These are phyloP conservation scores for Acleris holmiana DNA, from an alignment of 2,888 invertebrate species.

Conservation along the genomic window DNA sequence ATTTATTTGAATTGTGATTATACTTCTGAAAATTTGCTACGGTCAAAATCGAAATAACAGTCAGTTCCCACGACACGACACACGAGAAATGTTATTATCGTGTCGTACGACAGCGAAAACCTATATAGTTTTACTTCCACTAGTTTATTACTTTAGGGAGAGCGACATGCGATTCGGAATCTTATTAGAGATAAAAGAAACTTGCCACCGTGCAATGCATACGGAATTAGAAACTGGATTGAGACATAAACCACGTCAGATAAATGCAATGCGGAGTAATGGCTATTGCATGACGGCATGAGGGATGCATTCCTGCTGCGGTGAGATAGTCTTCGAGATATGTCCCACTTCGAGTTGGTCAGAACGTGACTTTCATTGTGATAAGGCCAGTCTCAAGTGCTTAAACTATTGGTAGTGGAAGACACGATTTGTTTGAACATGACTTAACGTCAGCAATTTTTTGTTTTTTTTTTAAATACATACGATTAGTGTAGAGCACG, in stretches of 20 bases:
- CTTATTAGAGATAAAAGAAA: conserved; percentile 82
- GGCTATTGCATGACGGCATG: conserved; percentile 45
- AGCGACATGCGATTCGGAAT: conserved; percentile 74
- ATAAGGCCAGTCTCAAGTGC: neutral
- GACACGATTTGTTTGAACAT: no score
- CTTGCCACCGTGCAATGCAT: conserved; percentile 73
- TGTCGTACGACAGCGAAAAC: conserved; percentile 53
- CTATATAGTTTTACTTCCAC: conserved; percentile 51
- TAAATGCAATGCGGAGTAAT: conserved; percentile 55
- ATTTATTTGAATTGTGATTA: no score
- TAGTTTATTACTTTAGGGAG: conserved; percentile 81
- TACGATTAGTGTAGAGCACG: no score
- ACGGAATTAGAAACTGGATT: conserved; percentile 57
- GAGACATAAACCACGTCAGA: conserved; percentile 59
- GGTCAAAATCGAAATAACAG: no score
- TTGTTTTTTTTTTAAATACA: no score
- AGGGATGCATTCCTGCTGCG: conserved; percentile 35
- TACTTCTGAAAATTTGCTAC: no score
- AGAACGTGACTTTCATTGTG: conserved; percentile 27
- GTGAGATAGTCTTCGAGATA: conserved; percentile 12
- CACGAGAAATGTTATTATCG: neutral
- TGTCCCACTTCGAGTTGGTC: conserved; percentile 1
- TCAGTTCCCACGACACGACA: no score
- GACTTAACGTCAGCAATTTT: no score
- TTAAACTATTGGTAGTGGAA: no score